These are phyloP conservation scores for Heloderma charlesbogerti DNA, from an alignment of 2,113 vertebrate genomes.

Conservation along the genomic window DNA sequence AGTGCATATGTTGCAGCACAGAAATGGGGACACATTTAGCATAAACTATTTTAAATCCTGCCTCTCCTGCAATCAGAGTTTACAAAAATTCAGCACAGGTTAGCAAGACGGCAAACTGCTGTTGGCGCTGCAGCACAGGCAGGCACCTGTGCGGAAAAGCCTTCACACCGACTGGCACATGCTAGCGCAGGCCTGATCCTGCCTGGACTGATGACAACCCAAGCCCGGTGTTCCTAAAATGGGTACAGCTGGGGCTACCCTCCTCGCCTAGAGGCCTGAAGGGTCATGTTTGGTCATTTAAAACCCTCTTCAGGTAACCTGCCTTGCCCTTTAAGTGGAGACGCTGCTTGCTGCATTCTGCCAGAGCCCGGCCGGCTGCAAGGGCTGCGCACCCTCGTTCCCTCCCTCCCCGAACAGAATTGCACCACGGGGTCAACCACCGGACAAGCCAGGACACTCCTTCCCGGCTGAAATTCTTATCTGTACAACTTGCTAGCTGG, in stretches of 20 bases:
- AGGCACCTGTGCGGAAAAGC: neutral
- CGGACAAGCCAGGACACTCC: neutral
- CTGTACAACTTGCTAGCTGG: neutral
- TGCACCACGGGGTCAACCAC: neutral
- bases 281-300: neutral
- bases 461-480: neutral
- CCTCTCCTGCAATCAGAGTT: neutral
- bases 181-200: neutral
- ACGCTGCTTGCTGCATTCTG: neutral
- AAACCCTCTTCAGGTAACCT: neutral
- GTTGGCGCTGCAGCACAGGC: neutral
- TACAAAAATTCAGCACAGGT: neutral
- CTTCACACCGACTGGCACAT: neutral
- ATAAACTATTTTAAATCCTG: no score
- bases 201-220: rapidly evolving
- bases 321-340: neutral
- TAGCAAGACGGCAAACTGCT: neutral
- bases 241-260: no score
- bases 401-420: neutral
- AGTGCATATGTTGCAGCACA: neutral
- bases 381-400: no score
- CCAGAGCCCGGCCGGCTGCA: neutral
- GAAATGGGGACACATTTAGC: neutral
- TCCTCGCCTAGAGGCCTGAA: no score
- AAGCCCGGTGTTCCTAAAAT: neutral